Percentiles rank a stretch among this genome's conserved stretches.
These are phyloP conservation scores for Cyprinodon tularosa DNA, from an alignment of 2,113 vertebrate species.

Conservation along the genomic window DNA sequence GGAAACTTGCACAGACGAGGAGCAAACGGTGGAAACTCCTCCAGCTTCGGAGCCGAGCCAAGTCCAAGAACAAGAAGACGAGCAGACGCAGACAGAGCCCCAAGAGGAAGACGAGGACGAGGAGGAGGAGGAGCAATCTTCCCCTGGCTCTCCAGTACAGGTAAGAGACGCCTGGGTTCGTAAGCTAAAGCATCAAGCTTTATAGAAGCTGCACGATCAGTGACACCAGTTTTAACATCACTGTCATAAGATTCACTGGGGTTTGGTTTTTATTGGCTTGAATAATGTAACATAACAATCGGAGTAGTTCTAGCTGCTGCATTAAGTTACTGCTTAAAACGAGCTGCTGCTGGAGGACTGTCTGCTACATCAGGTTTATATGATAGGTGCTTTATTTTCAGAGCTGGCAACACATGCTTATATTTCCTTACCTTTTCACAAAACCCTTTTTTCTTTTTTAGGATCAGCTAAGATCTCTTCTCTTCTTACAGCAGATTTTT, in stretches of 20 bases:
- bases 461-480: too few relatives aligned
- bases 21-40: conserved; percentile 32
- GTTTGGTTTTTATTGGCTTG: too few relatives aligned
- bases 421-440: too few relatives aligned
- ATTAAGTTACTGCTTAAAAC: background rate
- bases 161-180: conserved; percentile 31
- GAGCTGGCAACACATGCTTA: too few relatives aligned
- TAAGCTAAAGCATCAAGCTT: background rate
- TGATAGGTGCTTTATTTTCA: too few relatives aligned
- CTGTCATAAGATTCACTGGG: too few relatives aligned
- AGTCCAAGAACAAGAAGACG: conserved; percentile 66
- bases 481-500: too few relatives aligned
- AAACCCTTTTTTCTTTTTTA: too few relatives aligned
- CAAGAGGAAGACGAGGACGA: conserved; percentile 59
- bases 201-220: background rate
- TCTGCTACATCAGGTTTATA: too few relatives aligned
- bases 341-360: background rate
- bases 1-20: conserved; percentile 45
- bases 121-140: conserved; percentile 61
- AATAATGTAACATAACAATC: background rate
- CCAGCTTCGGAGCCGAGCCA: conserved; percentile 44
- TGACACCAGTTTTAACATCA: background rate
- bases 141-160: conserved; percentile 59
- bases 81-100: conserved; percentile 62
- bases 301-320: background rate